Conservation (phyloP, 1,140 invertebrate genomes). For the Drosophila ercepeae region DNA sequence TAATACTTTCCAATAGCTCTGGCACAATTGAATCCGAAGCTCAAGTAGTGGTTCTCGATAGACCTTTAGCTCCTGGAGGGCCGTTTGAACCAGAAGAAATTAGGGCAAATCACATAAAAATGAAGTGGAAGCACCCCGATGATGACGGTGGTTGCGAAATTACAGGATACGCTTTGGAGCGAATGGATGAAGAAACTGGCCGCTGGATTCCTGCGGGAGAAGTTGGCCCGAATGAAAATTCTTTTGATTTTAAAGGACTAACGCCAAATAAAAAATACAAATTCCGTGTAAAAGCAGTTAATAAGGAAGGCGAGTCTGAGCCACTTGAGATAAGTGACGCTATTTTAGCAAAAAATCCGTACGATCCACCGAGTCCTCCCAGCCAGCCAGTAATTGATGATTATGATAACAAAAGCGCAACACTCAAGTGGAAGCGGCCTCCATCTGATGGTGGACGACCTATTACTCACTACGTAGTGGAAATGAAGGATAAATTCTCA, state of each 20-base stretch:
- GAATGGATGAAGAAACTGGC: conserved; percentile 97
- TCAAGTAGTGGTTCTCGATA: conserved; percentile 95
- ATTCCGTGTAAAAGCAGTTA: conserved; percentile 98
- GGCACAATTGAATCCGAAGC: conserved; percentile 92
- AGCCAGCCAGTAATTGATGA: conserved; percentile 96
- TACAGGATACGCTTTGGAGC: conserved; percentile 98
- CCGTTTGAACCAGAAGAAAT: conserved; percentile 95
- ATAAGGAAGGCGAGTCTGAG: conserved; percentile 99
- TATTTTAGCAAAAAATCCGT: conserved; percentile 97
- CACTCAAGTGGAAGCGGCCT: conserved; percentile 95
- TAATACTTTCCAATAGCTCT: conserved; percentile 92
- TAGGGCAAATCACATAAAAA: conserved; percentile 94
- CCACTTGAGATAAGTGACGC: conserved; percentile 95
- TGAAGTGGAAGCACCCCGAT: conserved; percentile 97
- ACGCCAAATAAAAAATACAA: conserved; percentile 99
- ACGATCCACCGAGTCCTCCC: conserved; percentile 94
- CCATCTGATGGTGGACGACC: conserved; percentile 96
- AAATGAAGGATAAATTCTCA: conserved; percentile 98
- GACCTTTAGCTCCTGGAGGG: conserved; percentile 93
- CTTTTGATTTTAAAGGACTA: conserved; percentile 95
- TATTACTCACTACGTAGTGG: conserved; percentile 97
- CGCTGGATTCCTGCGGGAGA: conserved; percentile 96
- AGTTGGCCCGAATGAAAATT: conserved; percentile 91
- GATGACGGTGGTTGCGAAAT: conserved; percentile 97
- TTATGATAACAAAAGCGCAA: conserved; percentile 96